These are phyloP conservation scores for Poecilia picta DNA, from an alignment of 2,797 vertebrate species.

Conservation along the genomic window DNA sequence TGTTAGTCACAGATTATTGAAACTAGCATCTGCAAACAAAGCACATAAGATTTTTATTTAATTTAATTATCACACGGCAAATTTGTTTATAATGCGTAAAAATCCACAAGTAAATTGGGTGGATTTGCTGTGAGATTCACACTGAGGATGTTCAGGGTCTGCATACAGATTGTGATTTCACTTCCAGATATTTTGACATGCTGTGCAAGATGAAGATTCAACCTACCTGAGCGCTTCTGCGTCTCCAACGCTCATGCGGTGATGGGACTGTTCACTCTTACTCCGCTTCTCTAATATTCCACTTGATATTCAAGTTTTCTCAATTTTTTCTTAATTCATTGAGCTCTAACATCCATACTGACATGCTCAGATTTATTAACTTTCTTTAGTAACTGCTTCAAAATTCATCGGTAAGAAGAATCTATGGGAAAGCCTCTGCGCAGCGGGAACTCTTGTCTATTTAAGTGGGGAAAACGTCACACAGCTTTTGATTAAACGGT, in stretches of 20 bases:
- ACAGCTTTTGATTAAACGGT: conserved; percentile 39
- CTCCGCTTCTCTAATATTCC: conserved; percentile 9
- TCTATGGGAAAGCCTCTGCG: conserved; percentile 7
- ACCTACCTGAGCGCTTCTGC: conserved; percentile 56
- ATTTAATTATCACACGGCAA: too few species aligned
- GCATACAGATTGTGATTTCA: not conserved
- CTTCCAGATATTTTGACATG: not conserved
- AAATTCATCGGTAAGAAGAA: not conserved
- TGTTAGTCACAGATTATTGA: not conserved
- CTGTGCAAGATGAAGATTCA: not conserved
- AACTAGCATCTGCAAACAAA: not conserved
- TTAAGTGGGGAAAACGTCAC: conserved; percentile 45
- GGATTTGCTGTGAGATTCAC: not conserved
- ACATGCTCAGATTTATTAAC: not conserved
- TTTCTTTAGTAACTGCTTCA: not conserved
- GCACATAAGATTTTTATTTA: too few species aligned
- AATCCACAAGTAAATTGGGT: not conserved
- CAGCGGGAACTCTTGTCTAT: conserved; percentile 12
- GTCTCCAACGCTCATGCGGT: conserved; percentile 6
- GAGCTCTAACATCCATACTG: not conserved
- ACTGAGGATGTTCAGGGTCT: not conserved
- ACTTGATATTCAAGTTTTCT: conserved; percentile 26
- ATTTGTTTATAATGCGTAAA: too few species aligned
- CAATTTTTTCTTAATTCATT: conserved; percentile 22
- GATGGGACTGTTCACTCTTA: conserved; percentile 4